Evolutionary conservation across 2,888 invertebrate genomes (phyloP), one percentile per base, ranked within the genome.

Genomic region (Strigamia crassipes): DNA sequence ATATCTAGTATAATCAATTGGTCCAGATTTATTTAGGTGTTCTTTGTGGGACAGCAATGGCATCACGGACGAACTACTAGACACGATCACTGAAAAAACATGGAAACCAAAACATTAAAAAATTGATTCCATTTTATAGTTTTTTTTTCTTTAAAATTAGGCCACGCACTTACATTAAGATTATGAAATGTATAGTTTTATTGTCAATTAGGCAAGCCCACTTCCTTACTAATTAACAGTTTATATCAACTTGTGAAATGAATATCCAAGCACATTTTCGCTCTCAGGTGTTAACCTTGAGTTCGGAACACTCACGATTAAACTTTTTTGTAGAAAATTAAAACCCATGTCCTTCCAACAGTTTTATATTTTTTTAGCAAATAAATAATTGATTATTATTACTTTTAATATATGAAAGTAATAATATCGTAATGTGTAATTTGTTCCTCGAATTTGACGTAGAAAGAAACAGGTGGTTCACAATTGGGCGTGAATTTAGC

Each of bases 1-100:
- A 89, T 96, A 96, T 89, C 95, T 92, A 73, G 94, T 94, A 89
- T 96, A 96, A 89, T 96, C 96, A 84, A 94, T 90, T 86, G 93
- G 85, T 83, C 86, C 85, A 78, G 85, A 80, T 83, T 85, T 84
- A 78, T 83, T 82, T 83, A 83, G 80, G 34, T 81, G 82, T 21
- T 81, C 82, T 56, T 83, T 83, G 80, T 42, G 42, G n/a, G 51
- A 42, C 31, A 80, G 18, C 42, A 78, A 51, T 0, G 80, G 51
- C 42, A 42, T 9, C 23, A 42, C 46, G 18, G 51, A 80, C 23
- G 81, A 81, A 61, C 81, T 81, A 23, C 18, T 80, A 21, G 80
- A 51, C n/a, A 80, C 80, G 10, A 80, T 80, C 23, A 80, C 80
- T 80, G 34, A 51, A 80, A 79, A 18, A 41, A 79, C 5, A 79